These are phyloP conservation scores for Enteromius mattozi DNA, from an alignment of 2,797 vertebrate genomes.

Conservation along the genomic window DNA sequence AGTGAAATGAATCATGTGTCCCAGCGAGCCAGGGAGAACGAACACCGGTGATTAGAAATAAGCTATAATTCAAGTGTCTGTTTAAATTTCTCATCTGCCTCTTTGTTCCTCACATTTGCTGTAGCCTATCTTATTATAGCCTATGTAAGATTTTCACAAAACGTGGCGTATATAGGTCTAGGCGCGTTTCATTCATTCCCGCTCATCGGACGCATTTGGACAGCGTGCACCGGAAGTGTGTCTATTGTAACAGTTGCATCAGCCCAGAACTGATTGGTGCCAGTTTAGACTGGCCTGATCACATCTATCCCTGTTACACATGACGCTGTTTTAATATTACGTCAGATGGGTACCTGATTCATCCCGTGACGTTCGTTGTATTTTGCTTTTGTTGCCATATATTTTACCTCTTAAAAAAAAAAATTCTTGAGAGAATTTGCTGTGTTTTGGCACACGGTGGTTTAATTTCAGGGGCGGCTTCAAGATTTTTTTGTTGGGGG, in stretches of 20 bases:
- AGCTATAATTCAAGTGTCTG: neutral
- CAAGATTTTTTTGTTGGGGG: no score
- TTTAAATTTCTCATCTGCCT: neutral
- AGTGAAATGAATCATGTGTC: neutral
- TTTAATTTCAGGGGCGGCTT: no score
- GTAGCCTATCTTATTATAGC: neutral
- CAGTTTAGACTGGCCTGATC: neutral
- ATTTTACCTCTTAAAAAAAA: neutral
- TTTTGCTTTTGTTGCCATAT: neutral
- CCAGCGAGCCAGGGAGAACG: neutral
- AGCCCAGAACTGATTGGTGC: neutral
- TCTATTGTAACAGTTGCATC: slow-evolving; percentile 27
- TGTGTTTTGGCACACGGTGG: neutral
- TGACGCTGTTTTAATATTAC: neutral
- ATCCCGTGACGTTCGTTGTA: neutral
- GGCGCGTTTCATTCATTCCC: slow-evolving; percentile 28
- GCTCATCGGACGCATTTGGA: neutral
- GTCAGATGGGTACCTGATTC: neutral
- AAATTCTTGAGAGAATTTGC: no score
- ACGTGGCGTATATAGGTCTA: neutral
- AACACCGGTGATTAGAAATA: neutral
- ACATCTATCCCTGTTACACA: neutral
- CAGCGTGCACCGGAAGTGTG: slow-evolving; percentile 18
- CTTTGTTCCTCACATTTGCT: neutral
- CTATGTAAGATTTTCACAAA: neutral